Conservation (phyloP, 2,888 invertebrate genomes). For the Junonia oenone region DNA sequence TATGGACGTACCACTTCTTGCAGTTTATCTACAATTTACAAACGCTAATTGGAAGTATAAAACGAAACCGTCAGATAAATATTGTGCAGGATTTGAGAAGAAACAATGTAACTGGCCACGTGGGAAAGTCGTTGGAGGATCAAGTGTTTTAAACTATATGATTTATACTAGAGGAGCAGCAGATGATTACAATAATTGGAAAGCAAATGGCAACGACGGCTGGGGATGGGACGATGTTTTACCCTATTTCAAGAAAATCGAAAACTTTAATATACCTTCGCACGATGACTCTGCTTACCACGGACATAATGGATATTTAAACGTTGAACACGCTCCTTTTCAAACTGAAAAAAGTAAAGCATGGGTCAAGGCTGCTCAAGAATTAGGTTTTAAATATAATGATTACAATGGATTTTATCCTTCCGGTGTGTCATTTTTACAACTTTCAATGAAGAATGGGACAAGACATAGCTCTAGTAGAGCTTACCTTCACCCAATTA, state of each 20-base stretch:
- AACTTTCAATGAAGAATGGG: slow-evolving; percentile 83
- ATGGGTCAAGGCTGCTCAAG: slow-evolving; percentile 81
- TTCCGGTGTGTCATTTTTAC: slow-evolving; percentile 81
- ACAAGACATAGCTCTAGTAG: slow-evolving; percentile 83
- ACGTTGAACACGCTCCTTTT: slow-evolving; percentile 75
- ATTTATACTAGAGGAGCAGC: slow-evolving; percentile 86
- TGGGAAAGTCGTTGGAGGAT: slow-evolving; percentile 91
- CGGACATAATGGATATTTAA: slow-evolving; percentile 76
- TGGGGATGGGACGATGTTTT: slow-evolving; percentile 87
- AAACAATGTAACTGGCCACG: slow-evolving; percentile 88
- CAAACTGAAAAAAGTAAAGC: slow-evolving; percentile 71
- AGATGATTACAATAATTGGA: slow-evolving; percentile 89
- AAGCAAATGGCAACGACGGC: slow-evolving; percentile 83
- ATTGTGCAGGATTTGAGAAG: slow-evolving; percentile 87
- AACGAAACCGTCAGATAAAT: slow-evolving; percentile 85
- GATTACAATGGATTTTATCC: slow-evolving; percentile 83
- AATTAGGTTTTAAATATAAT: slow-evolving; percentile 79
- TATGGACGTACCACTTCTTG: slow-evolving; percentile 88
- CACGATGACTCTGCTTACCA: slow-evolving; percentile 75
- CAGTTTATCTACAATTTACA: slow-evolving; percentile 85
- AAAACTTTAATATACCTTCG: slow-evolving; percentile 82
- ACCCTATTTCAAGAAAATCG: slow-evolving; percentile 88
- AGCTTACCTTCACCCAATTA: slow-evolving; percentile 82
- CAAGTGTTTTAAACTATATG: slow-evolving; percentile 90
- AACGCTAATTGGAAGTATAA: slow-evolving; percentile 90